These are phyloP conservation scores for Aphelinus certus DNA, from an alignment of 1,140 invertebrate genomes.

Conservation along the genomic window DNA sequence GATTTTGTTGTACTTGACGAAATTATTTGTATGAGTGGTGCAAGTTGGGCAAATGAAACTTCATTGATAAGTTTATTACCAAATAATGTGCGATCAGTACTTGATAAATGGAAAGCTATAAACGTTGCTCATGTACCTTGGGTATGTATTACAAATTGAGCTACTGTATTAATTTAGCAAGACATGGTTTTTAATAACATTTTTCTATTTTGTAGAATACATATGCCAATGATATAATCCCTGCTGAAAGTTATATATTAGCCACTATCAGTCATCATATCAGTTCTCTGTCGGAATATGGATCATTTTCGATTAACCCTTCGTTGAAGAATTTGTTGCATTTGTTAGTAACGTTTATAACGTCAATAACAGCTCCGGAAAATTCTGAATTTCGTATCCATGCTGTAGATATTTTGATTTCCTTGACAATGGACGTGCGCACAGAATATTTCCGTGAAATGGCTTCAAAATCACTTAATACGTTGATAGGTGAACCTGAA, in stretches of 20 bases:
- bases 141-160: conserved; percentile 46
- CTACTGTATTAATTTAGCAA: conserved; percentile 3
- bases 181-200: conserved; percentile 45
- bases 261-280: conserved; percentile 70
- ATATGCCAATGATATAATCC: conserved; percentile 82
- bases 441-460: conserved; percentile 77
- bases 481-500: conserved; percentile 71
- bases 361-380: conserved; percentile 69
- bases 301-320: conserved; percentile 72
- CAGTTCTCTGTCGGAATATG: conserved; percentile 68
- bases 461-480: conserved; percentile 69
- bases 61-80: conserved; percentile 71
- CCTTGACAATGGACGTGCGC: conserved; percentile 78
- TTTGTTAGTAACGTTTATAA: conserved; percentile 74
- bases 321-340: conserved; percentile 76
- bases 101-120: conserved; percentile 75
- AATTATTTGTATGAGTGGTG: conserved; percentile 72
- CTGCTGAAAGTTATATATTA: conserved; percentile 82
- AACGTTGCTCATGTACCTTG: conserved; percentile 66
- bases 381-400: conserved; percentile 62
- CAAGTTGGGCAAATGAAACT: conserved; percentile 66
- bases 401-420: conserved; percentile 72
- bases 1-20: conserved; percentile 68
- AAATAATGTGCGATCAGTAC: conserved; percentile 66
- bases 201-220: conserved; percentile 66